A percentile compares a stretch with the other conserved stretches of the same genome.
phyloP scores from a whole-genome alignment of 2,888 invertebrate genomes.

The Scaptomyza polygonia region DNA sequence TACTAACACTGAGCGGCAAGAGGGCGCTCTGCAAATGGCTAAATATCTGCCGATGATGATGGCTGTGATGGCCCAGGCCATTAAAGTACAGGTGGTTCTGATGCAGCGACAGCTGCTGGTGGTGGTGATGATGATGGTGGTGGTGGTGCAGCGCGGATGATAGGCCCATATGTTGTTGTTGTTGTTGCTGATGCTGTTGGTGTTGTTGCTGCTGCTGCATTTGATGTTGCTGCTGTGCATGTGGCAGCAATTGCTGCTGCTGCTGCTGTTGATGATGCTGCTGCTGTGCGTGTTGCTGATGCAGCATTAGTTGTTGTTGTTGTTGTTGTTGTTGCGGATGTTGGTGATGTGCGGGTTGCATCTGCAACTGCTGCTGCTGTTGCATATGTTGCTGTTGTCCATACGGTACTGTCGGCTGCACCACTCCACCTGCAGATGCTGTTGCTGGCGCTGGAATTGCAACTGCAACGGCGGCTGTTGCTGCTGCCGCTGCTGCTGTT shows the following conservation, averaged over 20 bases:
- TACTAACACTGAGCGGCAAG: constrained; percentile 85
- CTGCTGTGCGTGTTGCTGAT: constrained; percentile 50
- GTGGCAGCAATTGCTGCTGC: constrained; percentile 28
- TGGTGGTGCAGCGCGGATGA: constrained; percentile 47
- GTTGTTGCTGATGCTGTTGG: constrained; percentile 45
- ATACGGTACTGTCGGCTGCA: constrained; percentile 41
- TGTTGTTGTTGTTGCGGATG: constrained; percentile 59
- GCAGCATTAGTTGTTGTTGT: constrained; percentile 56
- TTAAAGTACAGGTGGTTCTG: constrained; percentile 80
- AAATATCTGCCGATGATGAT: constrained; percentile 83
- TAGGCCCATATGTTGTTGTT: constrained; percentile 43
- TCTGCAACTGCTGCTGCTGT: constrained; percentile 56
- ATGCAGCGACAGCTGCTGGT: constrained; percentile 74
- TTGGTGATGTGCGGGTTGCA: constrained; percentile 36
- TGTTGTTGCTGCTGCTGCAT: constrained; percentile 55
- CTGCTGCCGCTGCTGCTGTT: constrained; percentile 67
- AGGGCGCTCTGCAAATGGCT: constrained; percentile 84
- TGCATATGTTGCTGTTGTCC: constrained; percentile 49
- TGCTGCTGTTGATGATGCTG: constrained; percentile 43
- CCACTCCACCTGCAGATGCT: constrained; percentile 62
- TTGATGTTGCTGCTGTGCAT: constrained; percentile 42
- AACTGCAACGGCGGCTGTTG: constrained; percentile 61
- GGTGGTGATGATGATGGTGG: constrained; percentile 72
- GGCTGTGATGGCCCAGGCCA: constrained; percentile 81
- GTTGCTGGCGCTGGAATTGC: constrained; percentile 52